Percentiles rank a stretch among this genome's conserved stretches.
These are phyloP conservation scores for Machaerirhynchus nigripectus DNA, from an alignment of 2,113 vertebrate species.

Conservation along the genomic window DNA sequence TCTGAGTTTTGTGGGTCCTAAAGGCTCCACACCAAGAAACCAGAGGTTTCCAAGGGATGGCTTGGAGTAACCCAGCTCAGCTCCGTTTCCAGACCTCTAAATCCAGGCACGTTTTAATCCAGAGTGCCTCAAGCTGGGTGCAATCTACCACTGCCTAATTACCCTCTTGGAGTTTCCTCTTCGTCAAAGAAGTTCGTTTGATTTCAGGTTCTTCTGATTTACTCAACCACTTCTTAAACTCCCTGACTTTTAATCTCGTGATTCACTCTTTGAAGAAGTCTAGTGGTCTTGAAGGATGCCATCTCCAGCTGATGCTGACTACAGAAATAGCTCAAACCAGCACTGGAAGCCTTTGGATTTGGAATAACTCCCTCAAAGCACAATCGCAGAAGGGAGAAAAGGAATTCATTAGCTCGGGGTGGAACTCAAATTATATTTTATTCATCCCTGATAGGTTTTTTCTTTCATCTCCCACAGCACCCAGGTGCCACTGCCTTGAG, in stretches of 20 bases:
- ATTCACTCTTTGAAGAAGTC: slow-evolving; percentile 30
- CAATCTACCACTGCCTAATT: neutral
- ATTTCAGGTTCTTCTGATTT: slow-evolving; percentile 26
- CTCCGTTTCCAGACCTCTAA: neutral
- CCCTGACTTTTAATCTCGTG: neutral
- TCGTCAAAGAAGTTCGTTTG: neutral
- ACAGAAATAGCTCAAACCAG: slow-evolving; percentile 4
- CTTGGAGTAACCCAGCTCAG: neutral
- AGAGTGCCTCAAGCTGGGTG: neutral
- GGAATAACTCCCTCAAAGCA: neutral
- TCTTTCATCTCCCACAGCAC: slow-evolving; percentile 32
- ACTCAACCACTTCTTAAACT: neutral
- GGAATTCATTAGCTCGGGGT: neutral
- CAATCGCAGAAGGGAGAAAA: neutral
- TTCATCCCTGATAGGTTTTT: slow-evolving; percentile 3
- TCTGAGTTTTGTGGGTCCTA: neutral
- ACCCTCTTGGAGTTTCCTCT: neutral
- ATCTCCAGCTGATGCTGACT: slow-evolving; percentile 8
- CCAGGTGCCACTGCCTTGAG: slow-evolving; percentile 23
- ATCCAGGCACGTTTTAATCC: neutral
- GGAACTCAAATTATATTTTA: slow-evolving; percentile 20
- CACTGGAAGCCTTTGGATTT: neutral
- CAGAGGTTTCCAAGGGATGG: neutral
- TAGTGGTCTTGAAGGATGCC: slow-evolving; percentile 19
- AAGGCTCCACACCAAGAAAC: neutral